These are phyloP conservation scores for Notospermus geniculatus DNA, from an alignment of 1,140 invertebrate genomes.

Conservation along the genomic window DNA sequence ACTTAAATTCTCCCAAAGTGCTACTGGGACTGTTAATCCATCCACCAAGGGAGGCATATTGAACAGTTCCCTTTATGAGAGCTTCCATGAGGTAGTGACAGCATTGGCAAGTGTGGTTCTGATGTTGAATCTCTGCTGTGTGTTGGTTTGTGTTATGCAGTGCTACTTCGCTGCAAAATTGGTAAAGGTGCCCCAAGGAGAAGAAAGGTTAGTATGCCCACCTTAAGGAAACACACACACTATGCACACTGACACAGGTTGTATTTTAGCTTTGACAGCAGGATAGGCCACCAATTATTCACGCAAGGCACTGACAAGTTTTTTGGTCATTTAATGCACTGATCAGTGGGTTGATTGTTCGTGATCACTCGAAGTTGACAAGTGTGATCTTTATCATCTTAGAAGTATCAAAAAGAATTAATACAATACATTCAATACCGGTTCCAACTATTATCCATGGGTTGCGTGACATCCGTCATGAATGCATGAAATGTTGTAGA, in stretches of 20 bases:
- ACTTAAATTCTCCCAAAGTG: neutral
- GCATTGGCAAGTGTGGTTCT: conserved; percentile 83
- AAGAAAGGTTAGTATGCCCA: conserved; percentile 57
- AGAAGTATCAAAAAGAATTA: too few relatives aligned
- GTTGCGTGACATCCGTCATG: too few relatives aligned
- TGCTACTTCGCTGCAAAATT: conserved; percentile 90
- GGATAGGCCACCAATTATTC: too few relatives aligned
- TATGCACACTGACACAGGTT: neutral
- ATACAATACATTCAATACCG: too few relatives aligned
- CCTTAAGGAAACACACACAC: conserved; percentile 5
- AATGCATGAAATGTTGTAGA: too few relatives aligned
- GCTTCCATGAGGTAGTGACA: conserved; percentile 86
- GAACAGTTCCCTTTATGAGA: conserved; percentile 61
- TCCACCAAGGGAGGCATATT: neutral
- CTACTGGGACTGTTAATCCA: neutral
- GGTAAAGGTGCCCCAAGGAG: conserved; percentile 70
- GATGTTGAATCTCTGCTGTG: conserved; percentile 82
- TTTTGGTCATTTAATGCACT: too few relatives aligned
- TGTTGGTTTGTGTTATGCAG: conserved; percentile 89
- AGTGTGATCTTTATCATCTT: too few relatives aligned
- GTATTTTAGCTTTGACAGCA: neutral
- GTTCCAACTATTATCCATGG: too few relatives aligned
- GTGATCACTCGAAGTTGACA: too few relatives aligned
- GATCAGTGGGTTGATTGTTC: too few relatives aligned
- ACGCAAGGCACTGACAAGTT: too few relatives aligned